Percentiles rank a stretch among this genome's conserved stretches.
These are phyloP conservation scores for Tragopan temminckii DNA, from an alignment of 2,797 vertebrate genomes.

Conservation along the genomic window DNA sequence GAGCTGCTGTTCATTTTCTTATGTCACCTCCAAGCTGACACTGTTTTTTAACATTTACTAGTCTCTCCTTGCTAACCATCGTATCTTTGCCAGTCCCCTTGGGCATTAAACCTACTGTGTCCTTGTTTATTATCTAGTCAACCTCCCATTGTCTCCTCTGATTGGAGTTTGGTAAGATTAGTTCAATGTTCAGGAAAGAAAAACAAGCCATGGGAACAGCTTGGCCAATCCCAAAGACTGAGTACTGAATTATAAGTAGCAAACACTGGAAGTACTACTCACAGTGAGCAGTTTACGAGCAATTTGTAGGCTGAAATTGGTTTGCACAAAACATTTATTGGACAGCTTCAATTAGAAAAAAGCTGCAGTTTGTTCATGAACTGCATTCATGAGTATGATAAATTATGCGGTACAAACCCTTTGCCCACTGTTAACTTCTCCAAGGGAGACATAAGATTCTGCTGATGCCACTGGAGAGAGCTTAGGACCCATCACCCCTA, in stretches of 20 bases:
- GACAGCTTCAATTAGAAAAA: slow-evolving; percentile 67
- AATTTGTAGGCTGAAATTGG: slow-evolving; percentile 59
- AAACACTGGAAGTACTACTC: not conserved
- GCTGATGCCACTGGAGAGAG: slow-evolving; percentile 25
- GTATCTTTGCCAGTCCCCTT: not conserved
- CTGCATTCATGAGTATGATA: slow-evolving; percentile 40
- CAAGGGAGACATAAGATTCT: slow-evolving; percentile 26
- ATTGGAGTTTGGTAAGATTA: not conserved
- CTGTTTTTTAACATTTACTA: not conserved
- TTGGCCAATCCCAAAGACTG: not conserved
- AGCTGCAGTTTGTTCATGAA: slow-evolving; percentile 54
- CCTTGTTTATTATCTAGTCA: not conserved
- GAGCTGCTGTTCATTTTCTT: not conserved
- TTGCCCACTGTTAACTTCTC: not conserved
- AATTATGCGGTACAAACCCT: not conserved
- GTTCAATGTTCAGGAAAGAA: not conserved
- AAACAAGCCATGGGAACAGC: not conserved
- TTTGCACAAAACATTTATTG: slow-evolving; percentile 63
- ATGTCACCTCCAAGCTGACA: not conserved
- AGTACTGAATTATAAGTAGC: slow-evolving; percentile 11
- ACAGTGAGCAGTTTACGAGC: slow-evolving; percentile 19
- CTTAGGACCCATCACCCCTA: not conserved
- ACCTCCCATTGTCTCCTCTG: not conserved
- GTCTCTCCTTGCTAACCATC: not conserved
- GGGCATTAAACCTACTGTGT: not conserved